Evolutionary conservation across 2,888 invertebrate species (phyloP).

Genomic region (Melinaea marsaeus): DNA sequence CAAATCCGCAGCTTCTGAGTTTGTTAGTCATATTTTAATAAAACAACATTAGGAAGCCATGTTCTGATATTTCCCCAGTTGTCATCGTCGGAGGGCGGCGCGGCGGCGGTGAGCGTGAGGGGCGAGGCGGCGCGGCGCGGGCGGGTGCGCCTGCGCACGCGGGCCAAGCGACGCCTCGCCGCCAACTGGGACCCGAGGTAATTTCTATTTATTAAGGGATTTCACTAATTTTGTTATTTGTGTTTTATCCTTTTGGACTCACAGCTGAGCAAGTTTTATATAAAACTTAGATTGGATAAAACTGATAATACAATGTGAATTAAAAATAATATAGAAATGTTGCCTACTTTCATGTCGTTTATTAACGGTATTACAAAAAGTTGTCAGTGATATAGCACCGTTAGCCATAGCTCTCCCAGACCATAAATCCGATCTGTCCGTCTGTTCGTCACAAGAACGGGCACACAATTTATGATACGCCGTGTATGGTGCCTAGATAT

Average conservation of each 20-base stretch:
- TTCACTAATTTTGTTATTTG: background rate
- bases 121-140: constrained; percentile 57
- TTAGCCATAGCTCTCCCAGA: constrained; percentile 48
- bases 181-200: constrained; percentile 73
- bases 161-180: constrained; percentile 59
- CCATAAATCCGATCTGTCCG: constrained; percentile 47
- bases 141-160: constrained; percentile 57
- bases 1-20: no score
- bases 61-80: constrained; percentile 41
- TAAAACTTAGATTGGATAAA: no score
- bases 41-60: no score
- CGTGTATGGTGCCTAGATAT: constrained; percentile 46
- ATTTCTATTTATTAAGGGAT: background rate
- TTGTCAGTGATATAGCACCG: constrained; percentile 43
- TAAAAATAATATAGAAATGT: background rate
- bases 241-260: no score
- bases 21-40: no score
- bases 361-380: constrained; percentile 44
- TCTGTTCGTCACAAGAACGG: constrained; percentile 52
- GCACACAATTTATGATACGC: constrained; percentile 58
- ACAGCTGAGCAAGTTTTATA: no score
- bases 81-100: constrained; percentile 54
- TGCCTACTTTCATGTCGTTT: background rate
- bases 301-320: background rate
- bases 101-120: constrained; percentile 60